Evolutionary conservation across 1,140 invertebrate genomes (phyloP).

Genomic region (Matsumurasca onukii): DNA sequence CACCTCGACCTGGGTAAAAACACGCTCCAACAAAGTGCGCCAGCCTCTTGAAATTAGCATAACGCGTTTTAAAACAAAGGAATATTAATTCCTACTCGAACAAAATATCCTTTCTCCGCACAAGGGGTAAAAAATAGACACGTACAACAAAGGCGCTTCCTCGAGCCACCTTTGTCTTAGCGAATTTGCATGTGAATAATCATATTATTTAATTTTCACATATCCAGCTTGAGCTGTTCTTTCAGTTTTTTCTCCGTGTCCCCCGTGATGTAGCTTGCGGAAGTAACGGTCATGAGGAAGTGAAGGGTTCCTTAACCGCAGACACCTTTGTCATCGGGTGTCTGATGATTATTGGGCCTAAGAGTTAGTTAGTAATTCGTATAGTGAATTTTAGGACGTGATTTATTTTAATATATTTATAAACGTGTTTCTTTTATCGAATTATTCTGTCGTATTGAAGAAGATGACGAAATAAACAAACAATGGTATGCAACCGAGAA

Average conservation of each 20-base stretch:
- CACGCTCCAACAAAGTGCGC: constrained; percentile 8
- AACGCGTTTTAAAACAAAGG: constrained; percentile 32
- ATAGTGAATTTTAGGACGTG: too few species aligned
- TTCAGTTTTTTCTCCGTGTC: neutral
- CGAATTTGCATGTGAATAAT: constrained; percentile 30
- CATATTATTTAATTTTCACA: constrained; percentile 31
- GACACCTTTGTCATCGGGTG: too few species aligned
- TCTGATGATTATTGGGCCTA: too few species aligned
- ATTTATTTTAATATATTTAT: too few species aligned
- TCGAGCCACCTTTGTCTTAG: constrained; percentile 28
- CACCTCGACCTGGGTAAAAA: constrained; percentile 14
- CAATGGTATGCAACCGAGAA: too few species aligned
- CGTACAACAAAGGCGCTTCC: constrained; percentile 28
- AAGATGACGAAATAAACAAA: too few species aligned
- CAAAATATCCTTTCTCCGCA: constrained; percentile 29
- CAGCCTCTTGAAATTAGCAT: constrained; percentile 26
- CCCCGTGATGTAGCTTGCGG: constrained; percentile 3
- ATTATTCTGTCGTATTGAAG: too few species aligned
- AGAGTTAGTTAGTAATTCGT: too few species aligned
- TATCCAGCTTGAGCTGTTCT: constrained; percentile 24
- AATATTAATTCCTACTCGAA: constrained; percentile 31
- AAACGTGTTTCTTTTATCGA: too few species aligned
- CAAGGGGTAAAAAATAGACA: constrained; percentile 23
- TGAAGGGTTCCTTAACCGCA: too few species aligned
- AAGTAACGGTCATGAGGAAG: too few species aligned